Evolutionary conservation across 2,888 invertebrate species (phyloP), one percentile per base, ranked within the genome.

Genomic region (Sabatieria punctata): DNA sequence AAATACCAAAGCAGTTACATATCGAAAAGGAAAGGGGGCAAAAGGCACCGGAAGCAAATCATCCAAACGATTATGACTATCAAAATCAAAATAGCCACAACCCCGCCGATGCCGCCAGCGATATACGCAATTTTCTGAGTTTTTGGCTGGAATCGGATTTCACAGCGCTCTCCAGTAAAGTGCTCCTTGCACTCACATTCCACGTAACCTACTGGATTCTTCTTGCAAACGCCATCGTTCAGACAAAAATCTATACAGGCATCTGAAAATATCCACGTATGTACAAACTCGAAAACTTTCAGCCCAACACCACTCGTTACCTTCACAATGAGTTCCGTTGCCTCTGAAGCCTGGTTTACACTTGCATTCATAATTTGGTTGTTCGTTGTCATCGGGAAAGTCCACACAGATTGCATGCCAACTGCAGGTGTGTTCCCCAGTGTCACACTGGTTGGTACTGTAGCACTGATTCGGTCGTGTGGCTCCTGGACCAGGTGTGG

Each of bases 301-400:
- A n/a, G n/a, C n/a, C n/a, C n/a, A n/a, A n/a, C n/a, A n/a, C n/a
- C n/a, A n/a, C n/a, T n/a, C n/a, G n/a, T 30, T 18, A 60, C 60
- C 60, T 45, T 52, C 53, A 43, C 64, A 64, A 45, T 57, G 52
- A 1, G 61, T 63, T 27, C 64, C 64, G 35, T 64, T 63, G 35
- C 85, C 84, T 63, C 85, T 84, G 71, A 82, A 89, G 1, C 89
- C 89, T 1, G 85, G 82, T 60, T 86, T 88, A 68, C 89, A 91
- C 64, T 85, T 81, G 64, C 89, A 91, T 59, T 79, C 78, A 72
- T 54, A 64, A n/a, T 55, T 52, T 2, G 63, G 57, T 23, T 57
- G 49, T 45, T 64, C 62, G 42, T 60, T 55, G 23, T 58, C 60
- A 42, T 64, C 64, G 3, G 63, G 62, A 36, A 61, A 48, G 49